phyloP scores from a whole-genome alignment of 2,113 vertebrate genomes.

The Gavialis gangeticus region DNA sequence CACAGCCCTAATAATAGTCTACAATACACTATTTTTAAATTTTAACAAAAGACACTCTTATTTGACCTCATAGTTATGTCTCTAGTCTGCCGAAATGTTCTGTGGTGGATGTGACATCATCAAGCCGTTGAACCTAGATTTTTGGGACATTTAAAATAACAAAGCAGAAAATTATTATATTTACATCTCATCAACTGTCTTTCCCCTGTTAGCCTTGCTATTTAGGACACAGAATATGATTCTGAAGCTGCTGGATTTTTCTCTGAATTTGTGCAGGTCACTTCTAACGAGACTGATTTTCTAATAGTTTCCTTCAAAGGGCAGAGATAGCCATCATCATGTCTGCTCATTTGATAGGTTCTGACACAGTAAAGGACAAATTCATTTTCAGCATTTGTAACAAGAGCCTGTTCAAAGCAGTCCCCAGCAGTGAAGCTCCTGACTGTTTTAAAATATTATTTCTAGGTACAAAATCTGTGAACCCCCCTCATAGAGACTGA shows the following conservation, averaged over 20 bases:
- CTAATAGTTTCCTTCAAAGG: conserved; percentile 57
- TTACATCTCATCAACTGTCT: not conserved
- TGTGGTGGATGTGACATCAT: not conserved
- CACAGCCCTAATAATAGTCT: not conserved
- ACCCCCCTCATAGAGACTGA: conserved; percentile 37
- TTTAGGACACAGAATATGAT: conserved; percentile 13
- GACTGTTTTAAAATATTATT: conserved; percentile 53
- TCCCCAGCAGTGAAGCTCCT: conserved; percentile 19
- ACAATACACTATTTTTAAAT: not conserved
- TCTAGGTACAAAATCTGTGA: conserved; percentile 49
- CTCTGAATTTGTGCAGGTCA: conserved; percentile 39
- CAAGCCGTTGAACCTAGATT: not conserved
- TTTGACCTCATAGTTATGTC: not conserved
- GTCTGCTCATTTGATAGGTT: conserved; percentile 28
- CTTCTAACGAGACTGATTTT: conserved; percentile 54
- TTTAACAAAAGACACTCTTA: not conserved
- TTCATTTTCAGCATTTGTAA: conserved; percentile 55
- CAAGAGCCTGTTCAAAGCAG: conserved; percentile 17
- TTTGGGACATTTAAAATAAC: not conserved
- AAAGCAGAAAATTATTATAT: conserved; percentile 2
- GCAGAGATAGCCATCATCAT: conserved; percentile 46
- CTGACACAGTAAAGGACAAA: conserved; percentile 45
- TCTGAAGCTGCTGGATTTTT: conserved; percentile 35
- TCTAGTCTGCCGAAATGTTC: not conserved
- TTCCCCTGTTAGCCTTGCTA: conserved; percentile 22